These are phyloP conservation scores for Picathartes gymnocephalus DNA, from an alignment of 2,113 vertebrate species.

Conservation along the genomic window DNA sequence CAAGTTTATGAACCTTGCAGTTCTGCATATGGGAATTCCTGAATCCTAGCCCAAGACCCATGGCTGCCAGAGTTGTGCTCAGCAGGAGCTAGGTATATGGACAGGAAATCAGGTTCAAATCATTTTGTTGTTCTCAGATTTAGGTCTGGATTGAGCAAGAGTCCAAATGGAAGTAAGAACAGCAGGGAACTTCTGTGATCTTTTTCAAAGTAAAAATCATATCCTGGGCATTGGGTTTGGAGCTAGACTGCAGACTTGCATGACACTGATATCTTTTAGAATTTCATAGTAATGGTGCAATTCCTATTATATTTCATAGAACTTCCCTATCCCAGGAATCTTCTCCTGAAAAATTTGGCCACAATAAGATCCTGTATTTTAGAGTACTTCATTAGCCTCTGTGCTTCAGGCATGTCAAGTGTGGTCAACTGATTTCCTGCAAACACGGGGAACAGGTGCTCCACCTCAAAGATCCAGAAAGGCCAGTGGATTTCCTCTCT, in stretches of 20 bases:
- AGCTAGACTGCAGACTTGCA: neutral
- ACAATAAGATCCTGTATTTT: neutral
- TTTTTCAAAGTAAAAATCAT: neutral
- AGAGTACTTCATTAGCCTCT: neutral
- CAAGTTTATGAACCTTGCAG: neutral
- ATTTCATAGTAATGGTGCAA: neutral
- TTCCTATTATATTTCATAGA: neutral
- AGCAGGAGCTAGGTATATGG: neutral
- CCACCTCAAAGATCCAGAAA: neutral
- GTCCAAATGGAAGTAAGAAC: neutral
- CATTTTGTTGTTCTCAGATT: neutral
- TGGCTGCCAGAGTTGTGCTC: neutral
- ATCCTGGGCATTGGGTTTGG: neutral
- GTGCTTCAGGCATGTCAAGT: neutral
- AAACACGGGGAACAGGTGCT: neutral
- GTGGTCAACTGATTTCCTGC: neutral
- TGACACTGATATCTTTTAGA: neutral
- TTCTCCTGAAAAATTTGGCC: neutral
- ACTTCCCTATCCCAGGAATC: neutral
- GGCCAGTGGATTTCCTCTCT: neutral
- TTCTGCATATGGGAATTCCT: neutral
- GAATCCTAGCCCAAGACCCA: neutral
- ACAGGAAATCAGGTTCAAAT: neutral
- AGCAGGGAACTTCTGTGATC: neutral
- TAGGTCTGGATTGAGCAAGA: neutral